Percentiles rank a stretch among this genome's conserved stretches.
phyloP scores from a whole-genome alignment of 2,797 vertebrate species.

The Hybognathus amarus region DNA sequence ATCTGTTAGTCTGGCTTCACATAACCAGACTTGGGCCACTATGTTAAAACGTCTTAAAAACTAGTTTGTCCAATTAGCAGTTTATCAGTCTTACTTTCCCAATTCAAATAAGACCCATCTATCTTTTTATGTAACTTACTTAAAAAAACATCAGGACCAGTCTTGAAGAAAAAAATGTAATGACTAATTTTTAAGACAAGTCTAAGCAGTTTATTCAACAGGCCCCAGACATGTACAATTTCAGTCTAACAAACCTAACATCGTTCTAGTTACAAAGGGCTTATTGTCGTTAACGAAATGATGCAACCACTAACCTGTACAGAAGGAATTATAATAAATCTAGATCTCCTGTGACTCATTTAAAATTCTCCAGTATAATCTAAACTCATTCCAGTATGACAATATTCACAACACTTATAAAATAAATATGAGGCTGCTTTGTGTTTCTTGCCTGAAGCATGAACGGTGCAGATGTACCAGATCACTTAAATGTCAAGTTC shows the following conservation, averaged over 20 bases:
- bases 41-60: not conserved
- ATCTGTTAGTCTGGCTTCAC: not conserved
- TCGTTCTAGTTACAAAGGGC: not conserved
- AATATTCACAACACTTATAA: not conserved
- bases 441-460: not conserved
- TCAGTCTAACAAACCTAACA: not conserved
- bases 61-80: not conserved
- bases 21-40: not conserved
- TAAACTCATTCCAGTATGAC: not conserved
- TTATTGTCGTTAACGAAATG: not conserved
- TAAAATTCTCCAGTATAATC: not conserved
- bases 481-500: slow-evolving; percentile 32
- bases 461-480: not conserved
- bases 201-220: no score
- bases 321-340: not conserved
- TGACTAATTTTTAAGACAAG: not conserved
- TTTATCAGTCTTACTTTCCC: not conserved
- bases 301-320: not conserved
- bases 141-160: not conserved
- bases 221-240: not conserved
- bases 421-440: not conserved
- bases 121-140: not conserved
- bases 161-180: no score
- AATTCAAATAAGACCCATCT: not conserved
- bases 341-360: not conserved